phyloP scores from a whole-genome alignment of 2,113 vertebrate species.

The Pyxicephalus adspersus region DNA sequence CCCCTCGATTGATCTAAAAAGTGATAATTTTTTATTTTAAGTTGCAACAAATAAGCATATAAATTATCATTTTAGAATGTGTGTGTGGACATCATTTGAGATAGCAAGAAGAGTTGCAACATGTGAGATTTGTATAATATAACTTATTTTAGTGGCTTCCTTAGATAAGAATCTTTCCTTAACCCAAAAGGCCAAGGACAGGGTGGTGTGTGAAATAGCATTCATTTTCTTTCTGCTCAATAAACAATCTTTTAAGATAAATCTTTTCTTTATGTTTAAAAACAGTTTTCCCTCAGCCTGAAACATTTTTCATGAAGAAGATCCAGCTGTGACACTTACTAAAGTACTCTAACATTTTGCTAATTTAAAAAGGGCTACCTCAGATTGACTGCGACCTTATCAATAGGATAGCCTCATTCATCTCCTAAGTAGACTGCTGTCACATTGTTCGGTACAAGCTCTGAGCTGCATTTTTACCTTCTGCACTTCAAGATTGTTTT shows the following conservation, averaged over 20 bases:
- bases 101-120: too few relatives aligned
- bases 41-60: too few relatives aligned
- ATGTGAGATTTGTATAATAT: too few relatives aligned
- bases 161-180: too few relatives aligned
- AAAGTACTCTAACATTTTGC: constrained; percentile 77
- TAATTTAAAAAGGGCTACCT: constrained; percentile 82
- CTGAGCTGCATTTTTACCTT: constrained; percentile 61
- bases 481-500: constrained; percentile 59
- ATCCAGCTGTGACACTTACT: constrained; percentile 76
- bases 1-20: too few relatives aligned
- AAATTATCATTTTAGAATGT: too few relatives aligned
- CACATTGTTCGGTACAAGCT: constrained; percentile 57
- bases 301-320: constrained; percentile 76
- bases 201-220: too few relatives aligned
- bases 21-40: too few relatives aligned
- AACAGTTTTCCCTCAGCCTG: constrained; percentile 70
- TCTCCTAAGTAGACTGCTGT: constrained; percentile 78
- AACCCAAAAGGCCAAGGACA: too few relatives aligned
- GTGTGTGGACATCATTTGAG: too few relatives aligned
- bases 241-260: constrained; percentile 55
- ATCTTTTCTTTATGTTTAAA: constrained; percentile 64
- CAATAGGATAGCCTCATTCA: constrained; percentile 81
- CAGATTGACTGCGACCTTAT: constrained; percentile 87
- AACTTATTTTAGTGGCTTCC: too few relatives aligned
- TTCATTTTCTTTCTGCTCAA: neutral